phyloP scores from a whole-genome alignment of 2,888 invertebrate species.

The Agrilus cyanescens region DNA sequence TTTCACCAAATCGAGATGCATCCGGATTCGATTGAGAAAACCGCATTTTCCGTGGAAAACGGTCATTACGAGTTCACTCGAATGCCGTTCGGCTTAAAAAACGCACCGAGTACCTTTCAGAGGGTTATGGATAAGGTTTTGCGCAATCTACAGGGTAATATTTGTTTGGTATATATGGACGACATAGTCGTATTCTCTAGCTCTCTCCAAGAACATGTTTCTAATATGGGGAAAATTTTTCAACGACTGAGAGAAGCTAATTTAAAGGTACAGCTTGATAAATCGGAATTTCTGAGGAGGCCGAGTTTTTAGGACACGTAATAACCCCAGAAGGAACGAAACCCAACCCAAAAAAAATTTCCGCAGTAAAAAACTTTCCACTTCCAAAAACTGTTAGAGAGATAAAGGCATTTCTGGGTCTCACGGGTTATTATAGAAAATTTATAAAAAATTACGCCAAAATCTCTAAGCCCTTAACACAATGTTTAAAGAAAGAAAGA shows the following conservation, averaged over 20 bases:
- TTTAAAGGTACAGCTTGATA: too few relatives aligned
- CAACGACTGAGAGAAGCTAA: slow-evolving; percentile 18
- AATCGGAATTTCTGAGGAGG: too few relatives aligned
- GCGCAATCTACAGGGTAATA: slow-evolving; percentile 12
- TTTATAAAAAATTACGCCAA: slow-evolving; percentile 6
- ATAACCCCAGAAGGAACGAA: slow-evolving; percentile 13
- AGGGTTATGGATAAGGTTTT: slow-evolving; percentile 17
- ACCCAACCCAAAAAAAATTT: slow-evolving; percentile 6
- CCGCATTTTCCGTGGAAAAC: slow-evolving; percentile 13
- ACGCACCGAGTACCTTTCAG: slow-evolving; percentile 19
- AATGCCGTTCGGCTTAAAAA: slow-evolving; percentile 21
- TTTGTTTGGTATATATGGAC: slow-evolving; percentile 18
- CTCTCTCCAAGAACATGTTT: slow-evolving; percentile 9
- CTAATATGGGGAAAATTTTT: slow-evolving; percentile 19
- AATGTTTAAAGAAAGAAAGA: slow-evolving; percentile 1
- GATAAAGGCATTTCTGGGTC: slow-evolving; percentile 5
- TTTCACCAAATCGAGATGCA: slow-evolving; percentile 18
- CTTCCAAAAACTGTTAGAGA: slow-evolving; percentile 7
- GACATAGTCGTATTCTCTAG: slow-evolving; percentile 14
- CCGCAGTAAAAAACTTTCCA: slow-evolving; percentile 3
- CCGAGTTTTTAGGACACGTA: slow-evolving; percentile 4
- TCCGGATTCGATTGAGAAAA: slow-evolving; percentile 16
- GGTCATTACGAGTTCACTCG: slow-evolving; percentile 16
- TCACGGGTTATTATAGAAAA: too few relatives aligned
- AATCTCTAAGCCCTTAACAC: slow-evolving; percentile 5